A percentile compares a stretch with the other conserved stretches of the same genome.
phyloP scores from a whole-genome alignment of 2,888 invertebrate genomes.

The Agriopis aurantiaria region DNA sequence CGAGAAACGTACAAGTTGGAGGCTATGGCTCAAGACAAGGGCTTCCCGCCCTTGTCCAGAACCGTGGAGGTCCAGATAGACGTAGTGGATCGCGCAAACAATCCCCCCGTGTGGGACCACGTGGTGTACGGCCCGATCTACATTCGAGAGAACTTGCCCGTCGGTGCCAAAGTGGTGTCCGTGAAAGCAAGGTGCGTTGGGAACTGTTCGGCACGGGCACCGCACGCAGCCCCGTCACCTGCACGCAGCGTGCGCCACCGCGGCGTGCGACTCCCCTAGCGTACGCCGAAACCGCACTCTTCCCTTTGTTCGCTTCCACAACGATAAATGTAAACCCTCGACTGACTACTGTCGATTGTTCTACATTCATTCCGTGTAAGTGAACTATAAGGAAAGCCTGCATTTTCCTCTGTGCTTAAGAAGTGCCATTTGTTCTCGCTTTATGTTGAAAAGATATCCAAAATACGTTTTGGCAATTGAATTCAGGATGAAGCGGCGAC shows the following conservation, averaged over 20 bases:
- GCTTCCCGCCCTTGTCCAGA: constrained; percentile 97
- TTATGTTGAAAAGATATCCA: constrained; percentile 26
- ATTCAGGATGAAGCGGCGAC: constrained; percentile 33
- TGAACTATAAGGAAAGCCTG: constrained; percentile 20
- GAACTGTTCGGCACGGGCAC: constrained; percentile 86
- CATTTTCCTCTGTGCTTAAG: constrained; percentile 24
- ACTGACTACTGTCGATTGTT: constrained; percentile 6
- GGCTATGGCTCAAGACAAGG: constrained; percentile 99
- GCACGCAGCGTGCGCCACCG: constrained; percentile 77
- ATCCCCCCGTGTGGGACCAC: constrained; percentile 99
- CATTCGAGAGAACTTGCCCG: constrained; percentile 99
- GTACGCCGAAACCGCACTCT: constrained; percentile 31
- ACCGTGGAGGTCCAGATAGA: constrained; percentile 99
- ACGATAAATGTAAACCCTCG: constrained; percentile 9
- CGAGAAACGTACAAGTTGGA: constrained; percentile 99
- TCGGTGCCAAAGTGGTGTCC: constrained; percentile 98
- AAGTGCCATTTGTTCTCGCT: constrained; percentile 30
- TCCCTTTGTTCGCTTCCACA: constrained; percentile 23
- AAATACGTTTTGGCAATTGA: constrained; percentile 21
- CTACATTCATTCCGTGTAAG: constrained; percentile 16
- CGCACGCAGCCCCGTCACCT: constrained; percentile 87
- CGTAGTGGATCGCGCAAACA: constrained; percentile 99
- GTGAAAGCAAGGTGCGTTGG: constrained; percentile 99
- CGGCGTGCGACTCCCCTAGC: constrained; percentile 46
- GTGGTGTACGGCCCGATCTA: constrained; percentile 98